Base-by-base conservation (phyloP, 2,113 vertebrate genomes). In the Cryptoleucopteryx plumbea region DNA sequence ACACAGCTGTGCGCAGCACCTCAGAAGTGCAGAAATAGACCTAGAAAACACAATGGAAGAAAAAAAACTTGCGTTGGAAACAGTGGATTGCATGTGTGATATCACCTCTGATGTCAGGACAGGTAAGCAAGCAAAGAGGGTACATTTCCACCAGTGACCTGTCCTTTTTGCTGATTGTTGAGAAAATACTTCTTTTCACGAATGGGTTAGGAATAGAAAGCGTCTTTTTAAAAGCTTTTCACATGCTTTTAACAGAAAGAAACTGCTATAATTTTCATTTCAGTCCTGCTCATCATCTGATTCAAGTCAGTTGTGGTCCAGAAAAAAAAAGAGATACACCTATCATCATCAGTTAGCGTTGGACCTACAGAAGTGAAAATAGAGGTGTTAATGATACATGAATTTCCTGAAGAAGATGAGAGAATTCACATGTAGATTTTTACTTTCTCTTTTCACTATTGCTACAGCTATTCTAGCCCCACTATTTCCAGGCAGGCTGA, bases 1-100 rank as follows among this genome's bases (percentile, higher is more conserved):
- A 82, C 42, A 97, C 97, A 31, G 97, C 95, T 82, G 96, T 93
- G 14, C 25, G 50, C 91, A 98, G 97, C 83, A 98, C 97, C 82
- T 98, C 97, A n/a, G 92, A 98, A 40, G 96, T 92, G 18, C 98
- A 98, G 94, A 98, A 98, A 75, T 94, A 98, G 70, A 98, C 94
- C 97, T 98, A 85, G n/a, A 79, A 55, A 52, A 40, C 17, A 59
- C 31, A 74, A 26, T 1, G 2, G 18, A 59, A 55, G 16, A 36
- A 40, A 31, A 31, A 56, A 53, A 62, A 56, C 34, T n/a, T n/a
- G 7, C 25, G 11, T 34, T 62, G 47, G 31, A 31, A 62, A 31
- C 56, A n/a, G 16, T 29, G 21, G 31, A 55, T n/a, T 62, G 34
- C 31, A 18, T 36, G 25, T 42, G 40, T 21, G 20, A 42, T 45